A percentile compares a stretch with the other conserved stretches of the same genome.
Evolutionary conservation across 2,888 invertebrate genomes (phyloP).

Genomic region (Leucophora obtusa): DNA sequence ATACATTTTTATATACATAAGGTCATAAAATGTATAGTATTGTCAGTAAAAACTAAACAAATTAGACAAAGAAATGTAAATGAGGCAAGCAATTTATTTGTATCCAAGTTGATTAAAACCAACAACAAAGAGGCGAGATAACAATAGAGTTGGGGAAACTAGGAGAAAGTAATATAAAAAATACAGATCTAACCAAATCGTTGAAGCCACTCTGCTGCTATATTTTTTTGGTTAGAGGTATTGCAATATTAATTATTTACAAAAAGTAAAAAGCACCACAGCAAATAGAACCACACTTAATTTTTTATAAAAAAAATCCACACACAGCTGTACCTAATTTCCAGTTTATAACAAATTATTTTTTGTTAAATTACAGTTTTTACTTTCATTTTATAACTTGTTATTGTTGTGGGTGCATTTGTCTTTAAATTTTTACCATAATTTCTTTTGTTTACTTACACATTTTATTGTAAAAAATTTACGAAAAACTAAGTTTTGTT

Average conservation of each 20-base stretch:
- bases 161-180: not conserved
- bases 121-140: slow-evolving; percentile 20
- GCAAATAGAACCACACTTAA: not conserved
- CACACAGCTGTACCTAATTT: not conserved
- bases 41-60: not conserved
- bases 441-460: slow-evolving; percentile 53
- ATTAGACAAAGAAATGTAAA: slow-evolving; percentile 30
- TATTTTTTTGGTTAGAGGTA: not conserved
- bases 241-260: too few relatives aligned
- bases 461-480: slow-evolving; percentile 54
- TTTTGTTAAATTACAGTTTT: not conserved
- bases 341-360: not conserved
- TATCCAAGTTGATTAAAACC: slow-evolving; percentile 20
- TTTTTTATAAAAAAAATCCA: not conserved
- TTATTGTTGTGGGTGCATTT: slow-evolving; percentile 27
- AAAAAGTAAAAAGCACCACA: not conserved
- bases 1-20: too few relatives aligned
- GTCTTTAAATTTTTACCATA: not conserved
- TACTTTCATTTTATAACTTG: not conserved
- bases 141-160: not conserved
- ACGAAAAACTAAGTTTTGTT: slow-evolving; percentile 46
- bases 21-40: too few relatives aligned
- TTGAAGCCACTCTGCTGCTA: not conserved
- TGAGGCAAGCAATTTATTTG: slow-evolving; percentile 19
- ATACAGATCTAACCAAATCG: not conserved